These are phyloP conservation scores for Eupeodes corollae DNA, from an alignment of 1,140 invertebrate species.

Conservation along the genomic window DNA sequence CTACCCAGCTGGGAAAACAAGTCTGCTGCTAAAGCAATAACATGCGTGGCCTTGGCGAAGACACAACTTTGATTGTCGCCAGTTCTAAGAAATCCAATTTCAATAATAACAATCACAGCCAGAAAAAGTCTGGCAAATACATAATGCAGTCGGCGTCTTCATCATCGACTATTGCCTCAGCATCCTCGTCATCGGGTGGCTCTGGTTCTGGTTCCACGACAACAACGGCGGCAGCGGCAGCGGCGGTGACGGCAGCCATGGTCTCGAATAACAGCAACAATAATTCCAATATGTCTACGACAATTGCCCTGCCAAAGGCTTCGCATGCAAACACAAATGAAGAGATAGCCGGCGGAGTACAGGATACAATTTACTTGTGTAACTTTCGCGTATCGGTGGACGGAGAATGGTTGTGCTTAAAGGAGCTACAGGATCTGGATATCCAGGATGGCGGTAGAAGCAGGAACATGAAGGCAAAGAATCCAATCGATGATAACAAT, in stretches of 20 bases:
- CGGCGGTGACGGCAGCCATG: constrained; percentile 15
- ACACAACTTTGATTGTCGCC: constrained; percentile 11
- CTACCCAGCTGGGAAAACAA: too few relatives aligned
- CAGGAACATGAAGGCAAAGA: too few relatives aligned
- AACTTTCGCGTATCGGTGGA: constrained; percentile 95
- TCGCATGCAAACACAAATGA: constrained; percentile 31
- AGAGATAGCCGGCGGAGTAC: constrained; percentile 72
- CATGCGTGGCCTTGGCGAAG: constrained; percentile 32
- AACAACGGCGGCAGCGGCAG: constrained; percentile 4
- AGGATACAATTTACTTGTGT: constrained; percentile 93
- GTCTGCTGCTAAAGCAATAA: constrained; percentile 6
- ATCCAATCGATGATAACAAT: not conserved
- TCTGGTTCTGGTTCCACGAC: constrained; percentile 11
- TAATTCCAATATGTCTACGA: constrained; percentile 7
- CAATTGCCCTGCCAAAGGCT: constrained; percentile 28
- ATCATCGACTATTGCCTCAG: constrained; percentile 9
- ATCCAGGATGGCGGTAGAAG: constrained; percentile 44
- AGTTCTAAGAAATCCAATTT: constrained; percentile 12
- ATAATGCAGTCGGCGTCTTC: constrained; percentile 3
- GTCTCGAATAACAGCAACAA: constrained; percentile 11
- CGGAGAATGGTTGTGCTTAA: constrained; percentile 93
- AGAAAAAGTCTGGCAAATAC: constrained; percentile 11
- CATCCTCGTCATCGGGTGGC: constrained; percentile 9
- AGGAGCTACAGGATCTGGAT: constrained; percentile 85
- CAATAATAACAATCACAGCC: constrained; percentile 14